These are phyloP conservation scores for Caenorhabditis tropicalis DNA, from an alignment of 1,140 invertebrate genomes.

Conservation along the genomic window DNA sequence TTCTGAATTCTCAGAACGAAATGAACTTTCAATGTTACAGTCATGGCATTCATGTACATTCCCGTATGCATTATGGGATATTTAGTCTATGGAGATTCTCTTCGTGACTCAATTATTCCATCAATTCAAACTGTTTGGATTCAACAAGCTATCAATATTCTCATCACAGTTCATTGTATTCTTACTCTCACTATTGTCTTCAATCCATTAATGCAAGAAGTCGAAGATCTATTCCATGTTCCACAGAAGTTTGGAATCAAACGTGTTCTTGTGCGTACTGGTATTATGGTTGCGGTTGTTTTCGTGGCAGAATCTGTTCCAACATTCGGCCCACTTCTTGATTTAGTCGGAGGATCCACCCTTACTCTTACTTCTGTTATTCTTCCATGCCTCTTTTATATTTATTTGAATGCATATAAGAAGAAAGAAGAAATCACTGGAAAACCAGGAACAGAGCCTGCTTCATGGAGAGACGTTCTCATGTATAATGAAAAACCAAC, in stretches of 20 bases:
- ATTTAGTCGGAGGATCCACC: constrained; percentile 83
- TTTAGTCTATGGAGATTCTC: constrained; percentile 67
- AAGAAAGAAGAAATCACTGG: constrained; percentile 37
- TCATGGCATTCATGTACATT: constrained; percentile 66
- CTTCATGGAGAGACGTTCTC: constrained; percentile 53
- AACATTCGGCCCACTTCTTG: constrained; percentile 85
- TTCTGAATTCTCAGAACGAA: not conserved
- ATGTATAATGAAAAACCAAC: constrained; percentile 55
- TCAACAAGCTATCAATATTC: constrained; percentile 67
- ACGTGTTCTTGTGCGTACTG: constrained; percentile 80
- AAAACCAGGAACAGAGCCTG: constrained; percentile 27
- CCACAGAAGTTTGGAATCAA: constrained; percentile 79
- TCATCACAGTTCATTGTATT: constrained; percentile 70
- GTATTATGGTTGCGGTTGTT: constrained; percentile 79
- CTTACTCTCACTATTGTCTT: constrained; percentile 69
- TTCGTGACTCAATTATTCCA: constrained; percentile 70
- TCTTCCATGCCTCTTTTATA: constrained; percentile 71
- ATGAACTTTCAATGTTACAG: constrained; percentile 60
- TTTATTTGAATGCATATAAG: constrained; percentile 61
- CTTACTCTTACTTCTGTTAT: constrained; percentile 77
- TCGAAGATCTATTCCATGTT: constrained; percentile 67
- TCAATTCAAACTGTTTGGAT: constrained; percentile 60
- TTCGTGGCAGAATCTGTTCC: constrained; percentile 84
- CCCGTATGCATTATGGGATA: constrained; percentile 67
- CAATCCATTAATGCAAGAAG: constrained; percentile 70